Base-by-base conservation (phyloP, 2,113 vertebrate genomes). In the Myocastor coypus region DNA sequence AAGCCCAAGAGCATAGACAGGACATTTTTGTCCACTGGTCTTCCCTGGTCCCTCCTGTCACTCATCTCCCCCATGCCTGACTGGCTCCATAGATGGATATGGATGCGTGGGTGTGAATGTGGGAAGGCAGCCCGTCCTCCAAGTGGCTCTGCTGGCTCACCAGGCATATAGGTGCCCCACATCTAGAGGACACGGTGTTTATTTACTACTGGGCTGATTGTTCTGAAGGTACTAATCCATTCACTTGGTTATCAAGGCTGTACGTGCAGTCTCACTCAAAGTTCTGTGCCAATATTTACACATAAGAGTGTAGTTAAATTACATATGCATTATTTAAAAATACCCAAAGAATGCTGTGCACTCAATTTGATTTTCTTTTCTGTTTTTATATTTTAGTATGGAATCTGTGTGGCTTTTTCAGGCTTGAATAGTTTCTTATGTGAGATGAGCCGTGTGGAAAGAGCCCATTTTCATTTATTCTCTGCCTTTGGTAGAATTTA, bases 381-480 rank as follows among this genome's bases (percentile, higher is more conserved):
- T 87, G 68, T 14, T 66, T 89, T 84, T 78, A 28, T 19, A 87
- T 92, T 95, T 94, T 96, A 24, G 34, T 89, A 7, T 90, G n/a
- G 24, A 84, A 78, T 93, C 82, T 61, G 19, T 73, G 82, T 84
- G 57, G 16, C 42, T 86, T 87, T 96, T 90, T 94, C 16, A 83
- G n/a, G 55, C 78, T 64, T 83, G 52, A 87, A 3, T 73, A 66
- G 61, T 95, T 93, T 92, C 50, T 94, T n/a, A 66, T 22, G 40
- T 85, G 40, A 96, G 6, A 1, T 82, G 24, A 14, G 24, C 10
- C 64, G 2, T 34, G 16, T 34, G 28, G 89, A 61, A 84, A 80
- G 80, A 94, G 68, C 28, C 89, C 64, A 73, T 92, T 50, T 64
- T 80, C 20, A 69, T 89, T 63, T 40, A 78, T 96, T 94, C n/a